A percentile compares a stretch with the other conserved stretches of the same genome.
Evolutionary conservation across 2,797 vertebrate species (phyloP).

Genomic region (Bryconaethiops microstoma): DNA sequence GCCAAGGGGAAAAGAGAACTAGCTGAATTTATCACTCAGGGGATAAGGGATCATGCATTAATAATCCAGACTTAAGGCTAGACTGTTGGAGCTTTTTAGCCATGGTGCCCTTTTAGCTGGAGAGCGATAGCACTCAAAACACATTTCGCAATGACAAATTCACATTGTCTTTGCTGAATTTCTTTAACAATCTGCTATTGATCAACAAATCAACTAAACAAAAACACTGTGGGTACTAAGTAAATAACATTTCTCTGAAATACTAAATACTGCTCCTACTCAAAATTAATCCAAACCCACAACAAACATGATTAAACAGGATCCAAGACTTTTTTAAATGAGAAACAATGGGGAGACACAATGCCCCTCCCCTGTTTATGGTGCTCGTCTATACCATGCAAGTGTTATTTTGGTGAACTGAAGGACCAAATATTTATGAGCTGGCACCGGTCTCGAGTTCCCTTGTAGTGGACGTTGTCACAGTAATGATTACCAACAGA

Average conservation of each 20-base stretch:
- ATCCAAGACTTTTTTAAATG: slow-evolving; percentile 5
- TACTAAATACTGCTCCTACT: background rate
- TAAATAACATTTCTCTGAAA: slow-evolving; percentile 7
- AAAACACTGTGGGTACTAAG: slow-evolving; percentile 1
- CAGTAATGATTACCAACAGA: slow-evolving; percentile 2
- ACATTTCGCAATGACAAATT: slow-evolving; percentile 7
- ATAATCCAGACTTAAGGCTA: slow-evolving; percentile 38
- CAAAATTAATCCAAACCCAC: background rate
- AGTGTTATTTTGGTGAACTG: slow-evolving; percentile 19
- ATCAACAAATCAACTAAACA: background rate
- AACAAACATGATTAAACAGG: slow-evolving; percentile 8
- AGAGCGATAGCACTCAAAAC: background rate
- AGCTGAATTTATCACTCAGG: slow-evolving; percentile 54
- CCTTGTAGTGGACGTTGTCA: slow-evolving; percentile 29
- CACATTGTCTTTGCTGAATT: slow-evolving; percentile 18
- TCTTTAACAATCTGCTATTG: background rate
- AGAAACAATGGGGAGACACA: slow-evolving; percentile 24
- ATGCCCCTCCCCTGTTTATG: slow-evolving; percentile 27
- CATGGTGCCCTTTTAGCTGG: slow-evolving; percentile 18
- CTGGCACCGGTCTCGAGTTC: slow-evolving; percentile 37
- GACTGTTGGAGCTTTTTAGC: slow-evolving; percentile 46
- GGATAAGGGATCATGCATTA: slow-evolving; percentile 47
- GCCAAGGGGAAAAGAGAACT: slow-evolving; percentile 29
- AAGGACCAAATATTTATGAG: slow-evolving; percentile 56
- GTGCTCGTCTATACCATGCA: slow-evolving; percentile 51